phyloP scores from a whole-genome alignment of 1,140 invertebrate genomes.

The Diploscapter pachys region DNA sequence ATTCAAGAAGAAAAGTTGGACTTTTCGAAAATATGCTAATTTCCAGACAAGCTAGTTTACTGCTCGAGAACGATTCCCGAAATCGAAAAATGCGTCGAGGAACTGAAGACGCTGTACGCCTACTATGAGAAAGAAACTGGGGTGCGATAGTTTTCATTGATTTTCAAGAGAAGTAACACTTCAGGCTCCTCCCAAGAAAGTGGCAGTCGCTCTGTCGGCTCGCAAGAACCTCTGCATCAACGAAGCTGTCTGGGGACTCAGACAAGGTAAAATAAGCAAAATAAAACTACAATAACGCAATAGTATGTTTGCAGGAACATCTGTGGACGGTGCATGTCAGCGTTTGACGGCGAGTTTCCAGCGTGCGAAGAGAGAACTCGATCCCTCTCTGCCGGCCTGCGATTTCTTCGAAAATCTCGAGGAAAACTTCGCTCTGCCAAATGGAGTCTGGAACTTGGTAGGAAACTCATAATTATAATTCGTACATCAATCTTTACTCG shows the following conservation, averaged over 20 bases:
- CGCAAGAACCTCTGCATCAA: slow-evolving; percentile 97
- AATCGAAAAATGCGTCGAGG: slow-evolving; percentile 87
- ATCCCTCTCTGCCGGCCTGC: slow-evolving; percentile 73
- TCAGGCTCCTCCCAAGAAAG: slow-evolving; percentile 43
- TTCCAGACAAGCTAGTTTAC: slow-evolving; percentile 84
- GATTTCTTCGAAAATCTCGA: slow-evolving; percentile 85
- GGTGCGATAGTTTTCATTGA: slow-evolving; percentile 46
- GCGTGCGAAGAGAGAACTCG: slow-evolving; percentile 68
- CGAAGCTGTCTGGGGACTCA: slow-evolving; percentile 70
- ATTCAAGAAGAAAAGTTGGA: neutral
- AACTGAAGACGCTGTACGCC: slow-evolving; percentile 81
- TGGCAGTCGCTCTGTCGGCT: slow-evolving; percentile 86
- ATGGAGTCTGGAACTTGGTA: slow-evolving; percentile 84
- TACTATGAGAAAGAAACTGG: slow-evolving; percentile 79
- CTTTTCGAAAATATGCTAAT: no score
- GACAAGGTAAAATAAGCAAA: neutral
- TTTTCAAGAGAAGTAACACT: neutral
- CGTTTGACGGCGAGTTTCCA: slow-evolving; percentile 88
- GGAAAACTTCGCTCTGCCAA: slow-evolving; percentile 77
- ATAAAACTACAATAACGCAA: no score
- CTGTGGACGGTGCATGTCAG: slow-evolving; percentile 94
- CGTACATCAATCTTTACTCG: no score
- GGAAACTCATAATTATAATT: neutral
- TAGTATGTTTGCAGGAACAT: slow-evolving; percentile 71
- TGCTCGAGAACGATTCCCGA: slow-evolving; percentile 97